Evolutionary conservation across 2,113 vertebrate species (phyloP).

Genomic region (Ceuthmochares aereus): DNA sequence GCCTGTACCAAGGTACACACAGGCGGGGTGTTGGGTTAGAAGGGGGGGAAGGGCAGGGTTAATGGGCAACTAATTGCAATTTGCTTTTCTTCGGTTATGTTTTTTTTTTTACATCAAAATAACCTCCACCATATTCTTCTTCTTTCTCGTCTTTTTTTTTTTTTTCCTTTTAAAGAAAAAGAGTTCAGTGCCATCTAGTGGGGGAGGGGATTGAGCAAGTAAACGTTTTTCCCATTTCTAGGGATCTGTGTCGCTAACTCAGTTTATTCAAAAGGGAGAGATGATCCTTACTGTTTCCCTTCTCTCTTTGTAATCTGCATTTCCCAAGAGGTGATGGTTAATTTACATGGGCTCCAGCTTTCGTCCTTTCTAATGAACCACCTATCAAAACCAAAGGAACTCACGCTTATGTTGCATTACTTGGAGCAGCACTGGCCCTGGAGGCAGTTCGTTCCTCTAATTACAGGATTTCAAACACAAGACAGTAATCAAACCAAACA

Average conservation of each 20-base stretch:
- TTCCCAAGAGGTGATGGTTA: background rate
- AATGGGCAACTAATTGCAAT: background rate
- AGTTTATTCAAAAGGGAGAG: background rate
- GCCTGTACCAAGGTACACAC: background rate
- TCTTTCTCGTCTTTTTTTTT: background rate
- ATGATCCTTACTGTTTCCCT: background rate
- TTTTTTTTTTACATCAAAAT: conserved; percentile 11
- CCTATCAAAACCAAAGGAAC: background rate
- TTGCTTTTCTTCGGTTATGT: background rate
- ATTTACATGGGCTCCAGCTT: background rate
- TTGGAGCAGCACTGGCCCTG: background rate
- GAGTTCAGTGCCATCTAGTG: conserved; percentile 85
- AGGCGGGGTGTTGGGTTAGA: background rate
- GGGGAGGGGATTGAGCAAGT: conserved; percentile 73
- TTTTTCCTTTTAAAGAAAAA: conserved; percentile 51
- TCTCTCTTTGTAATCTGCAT: background rate
- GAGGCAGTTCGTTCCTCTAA: background rate
- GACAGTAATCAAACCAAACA: conserved; percentile 67
- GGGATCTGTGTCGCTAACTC: background rate
- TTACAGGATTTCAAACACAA: conserved; percentile 61
- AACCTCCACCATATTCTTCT: conserved; percentile 74
- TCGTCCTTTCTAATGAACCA: background rate
- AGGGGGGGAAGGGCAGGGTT: background rate
- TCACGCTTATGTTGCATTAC: background rate
- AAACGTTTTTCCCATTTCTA: background rate